Evolutionary conservation across 2,888 invertebrate genomes (phyloP).

Genomic region (Agriopis marginaria): DNA sequence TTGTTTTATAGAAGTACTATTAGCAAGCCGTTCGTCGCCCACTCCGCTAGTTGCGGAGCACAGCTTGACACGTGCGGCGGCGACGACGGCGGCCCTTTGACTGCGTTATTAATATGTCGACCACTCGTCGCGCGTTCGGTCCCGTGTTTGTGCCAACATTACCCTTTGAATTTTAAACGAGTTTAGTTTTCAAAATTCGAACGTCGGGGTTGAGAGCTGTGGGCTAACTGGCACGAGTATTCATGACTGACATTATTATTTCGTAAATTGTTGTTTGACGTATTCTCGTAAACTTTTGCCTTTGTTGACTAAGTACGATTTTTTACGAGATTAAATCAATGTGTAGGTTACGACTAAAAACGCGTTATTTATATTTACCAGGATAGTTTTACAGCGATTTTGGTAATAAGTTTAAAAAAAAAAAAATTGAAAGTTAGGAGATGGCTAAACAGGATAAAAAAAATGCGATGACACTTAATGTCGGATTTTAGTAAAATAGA

Average conservation of each 20-base stretch:
- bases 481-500: no score
- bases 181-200: conserved; percentile 33
- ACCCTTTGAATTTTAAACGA: conserved; percentile 34
- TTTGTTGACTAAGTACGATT: neutral
- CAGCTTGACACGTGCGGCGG: conserved; percentile 3
- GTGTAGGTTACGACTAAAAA: no score
- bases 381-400: no score
- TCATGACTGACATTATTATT: conserved; percentile 6
- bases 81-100: conserved; percentile 11
- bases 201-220: conserved; percentile 16
- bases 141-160: conserved; percentile 28
- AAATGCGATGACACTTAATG: no score
- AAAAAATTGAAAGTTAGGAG: no score
- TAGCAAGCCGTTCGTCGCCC: neutral
- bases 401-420: no score
- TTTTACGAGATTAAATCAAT: neutral
- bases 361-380: no score
- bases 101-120: conserved; percentile 28
- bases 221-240: neutral
- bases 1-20: neutral
- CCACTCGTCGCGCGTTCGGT: conserved; percentile 6
- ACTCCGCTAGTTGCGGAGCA: conserved; percentile 1
- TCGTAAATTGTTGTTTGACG: neutral
- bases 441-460: no score
- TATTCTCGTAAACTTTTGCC: no score